phyloP scores from a whole-genome alignment of 2,888 invertebrate species.

The Apamea monoglypha region DNA sequence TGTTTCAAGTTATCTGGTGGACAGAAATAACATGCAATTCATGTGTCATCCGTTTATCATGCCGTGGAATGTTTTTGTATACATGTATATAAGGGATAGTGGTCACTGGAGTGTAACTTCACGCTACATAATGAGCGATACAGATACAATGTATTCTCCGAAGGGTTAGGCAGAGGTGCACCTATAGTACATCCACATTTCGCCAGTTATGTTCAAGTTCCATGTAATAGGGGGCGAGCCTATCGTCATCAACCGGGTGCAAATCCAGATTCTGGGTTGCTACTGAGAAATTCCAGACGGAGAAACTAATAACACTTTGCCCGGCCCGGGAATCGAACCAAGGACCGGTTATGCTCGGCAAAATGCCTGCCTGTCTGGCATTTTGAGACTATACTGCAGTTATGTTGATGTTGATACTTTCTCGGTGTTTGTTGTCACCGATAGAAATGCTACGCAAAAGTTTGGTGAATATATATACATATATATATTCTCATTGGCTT shows the following conservation, averaged over 20 bases:
- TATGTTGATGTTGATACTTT: background rate
- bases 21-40: conserved; percentile 60
- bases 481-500: no score
- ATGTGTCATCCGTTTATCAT: conserved; percentile 36
- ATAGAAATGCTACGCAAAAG: background rate
- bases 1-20: conserved; percentile 46
- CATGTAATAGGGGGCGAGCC: background rate
- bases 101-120: conserved; percentile 17
- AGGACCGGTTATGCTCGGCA: no score
- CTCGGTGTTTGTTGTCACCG: background rate
- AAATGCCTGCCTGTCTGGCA: no score
- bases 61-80: conserved; percentile 37
- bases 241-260: no score
- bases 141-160: background rate
- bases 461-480: no score
- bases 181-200: background rate
- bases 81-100: background rate
- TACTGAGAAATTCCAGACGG: no score
- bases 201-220: background rate
- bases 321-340: background rate
- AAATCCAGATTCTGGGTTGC: no score
- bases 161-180: background rate
- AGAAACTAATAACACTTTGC: background rate
- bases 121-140: background rate
- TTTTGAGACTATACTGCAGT: background rate